Conservation (phyloP, 2,888 invertebrate species). For the Monochamus alternatus region DNA sequence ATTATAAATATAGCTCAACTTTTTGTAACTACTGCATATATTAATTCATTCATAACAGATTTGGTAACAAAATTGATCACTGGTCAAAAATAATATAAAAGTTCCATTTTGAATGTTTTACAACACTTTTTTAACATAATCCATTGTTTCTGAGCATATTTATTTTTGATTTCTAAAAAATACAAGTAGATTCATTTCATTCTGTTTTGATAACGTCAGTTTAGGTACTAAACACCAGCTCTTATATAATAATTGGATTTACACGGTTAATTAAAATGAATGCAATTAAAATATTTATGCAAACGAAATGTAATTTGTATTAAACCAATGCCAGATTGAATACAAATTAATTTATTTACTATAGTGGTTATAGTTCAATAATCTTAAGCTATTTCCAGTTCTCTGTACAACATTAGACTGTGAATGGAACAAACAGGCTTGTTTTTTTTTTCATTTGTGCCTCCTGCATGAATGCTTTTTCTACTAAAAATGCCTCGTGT, state of each 20-base stretch:
- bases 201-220: neutral
- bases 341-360: neutral
- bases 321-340: neutral
- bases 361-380: neutral
- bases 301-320: conserved; percentile 1
- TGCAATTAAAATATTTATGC: neutral
- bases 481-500: too few species aligned
- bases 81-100: too few species aligned
- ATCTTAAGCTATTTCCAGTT: neutral
- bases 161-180: too few species aligned
- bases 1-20: too few species aligned
- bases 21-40: too few species aligned
- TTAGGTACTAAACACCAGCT: too few species aligned
- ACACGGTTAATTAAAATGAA: neutral
- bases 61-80: too few species aligned
- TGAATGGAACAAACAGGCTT: conserved; percentile 27
- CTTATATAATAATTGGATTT: neutral
- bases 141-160: too few species aligned
- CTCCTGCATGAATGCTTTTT: conserved; percentile 2
- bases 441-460: conserved; percentile 25
- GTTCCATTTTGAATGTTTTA: too few species aligned
- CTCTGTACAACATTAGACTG: conserved; percentile 14
- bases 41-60: too few species aligned
- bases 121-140: too few species aligned
- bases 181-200: neutral